These are phyloP conservation scores for Rhinichthys osculus DNA, from an alignment of 2,797 vertebrate species.

Conservation along the genomic window DNA sequence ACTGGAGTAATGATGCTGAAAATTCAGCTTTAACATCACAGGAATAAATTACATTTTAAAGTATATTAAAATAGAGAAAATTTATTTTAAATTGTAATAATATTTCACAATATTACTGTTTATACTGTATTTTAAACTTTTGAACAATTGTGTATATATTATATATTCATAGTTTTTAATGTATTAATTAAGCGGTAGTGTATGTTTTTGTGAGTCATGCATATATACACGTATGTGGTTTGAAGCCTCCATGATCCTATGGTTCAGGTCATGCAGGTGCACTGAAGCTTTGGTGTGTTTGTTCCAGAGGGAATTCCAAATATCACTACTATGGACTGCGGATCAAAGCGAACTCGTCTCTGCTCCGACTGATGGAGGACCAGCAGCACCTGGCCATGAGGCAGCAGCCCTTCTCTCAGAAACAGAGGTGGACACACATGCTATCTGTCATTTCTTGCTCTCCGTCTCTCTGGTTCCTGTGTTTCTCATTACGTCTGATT, in stretches of 20 bases:
- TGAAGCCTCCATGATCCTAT: not conserved
- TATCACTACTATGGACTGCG: constrained; percentile 96
- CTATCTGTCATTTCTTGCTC: not conserved
- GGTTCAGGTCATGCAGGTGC: constrained; percentile 34
- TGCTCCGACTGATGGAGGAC: constrained; percentile 92
- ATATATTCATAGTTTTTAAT: not conserved
- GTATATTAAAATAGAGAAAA: not conserved
- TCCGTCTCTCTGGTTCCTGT: not conserved
- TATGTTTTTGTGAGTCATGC: not conserved
- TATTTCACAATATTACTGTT: not conserved
- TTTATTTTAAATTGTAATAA: not conserved
- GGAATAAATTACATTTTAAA: not conserved
- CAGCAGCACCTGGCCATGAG: constrained; percentile 96
- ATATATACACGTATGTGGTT: not conserved
- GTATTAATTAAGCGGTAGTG: not conserved
- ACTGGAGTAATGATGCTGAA: not conserved
- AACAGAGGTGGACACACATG: constrained; percentile 83
- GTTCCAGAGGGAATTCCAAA: constrained; percentile 90
- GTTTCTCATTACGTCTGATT: not conserved
- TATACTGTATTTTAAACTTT: not conserved
- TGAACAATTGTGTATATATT: not conserved
- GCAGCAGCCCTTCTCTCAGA: constrained; percentile 94
- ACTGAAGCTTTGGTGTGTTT: constrained; percentile 31
- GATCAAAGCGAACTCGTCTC: constrained; percentile 91
- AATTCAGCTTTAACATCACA: not conserved